Evolutionary conservation across 2,888 invertebrate species (phyloP).

Genomic region (Luperina testacea): DNA sequence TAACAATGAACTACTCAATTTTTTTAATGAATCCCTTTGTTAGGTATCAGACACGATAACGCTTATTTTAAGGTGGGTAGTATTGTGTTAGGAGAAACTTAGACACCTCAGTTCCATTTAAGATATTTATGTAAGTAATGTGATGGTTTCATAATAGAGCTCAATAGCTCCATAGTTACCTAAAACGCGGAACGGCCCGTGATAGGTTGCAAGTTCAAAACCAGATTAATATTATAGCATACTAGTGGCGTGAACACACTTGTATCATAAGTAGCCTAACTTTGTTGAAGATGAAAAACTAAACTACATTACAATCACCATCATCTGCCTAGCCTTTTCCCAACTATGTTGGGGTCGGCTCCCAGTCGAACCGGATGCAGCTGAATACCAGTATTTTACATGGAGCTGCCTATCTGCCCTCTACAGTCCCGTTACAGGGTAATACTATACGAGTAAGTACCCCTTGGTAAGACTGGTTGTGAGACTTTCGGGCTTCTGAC

Average conservation of each 20-base stretch:
- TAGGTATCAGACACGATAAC: constrained; percentile 7
- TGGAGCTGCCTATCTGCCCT: no score
- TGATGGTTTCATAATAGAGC: not conserved
- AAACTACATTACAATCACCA: not conserved
- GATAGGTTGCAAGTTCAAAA: not conserved
- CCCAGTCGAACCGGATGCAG: no score
- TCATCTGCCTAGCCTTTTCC: no score
- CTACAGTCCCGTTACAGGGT: no score
- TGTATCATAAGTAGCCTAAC: not conserved
- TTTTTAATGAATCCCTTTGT: constrained; percentile 22
- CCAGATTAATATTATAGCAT: not conserved
- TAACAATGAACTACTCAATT: constrained; percentile 9
- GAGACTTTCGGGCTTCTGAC: no score
- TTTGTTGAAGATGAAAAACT: not conserved
- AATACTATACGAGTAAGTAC: no score
- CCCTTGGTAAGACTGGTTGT: no score
- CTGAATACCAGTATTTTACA: not conserved
- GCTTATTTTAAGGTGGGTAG: constrained; percentile 1
- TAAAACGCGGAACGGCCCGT: not conserved
- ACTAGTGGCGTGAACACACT: not conserved
- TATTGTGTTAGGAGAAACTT: constrained; percentile 10
- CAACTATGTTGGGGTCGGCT: no score
- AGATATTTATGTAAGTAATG: not conserved
- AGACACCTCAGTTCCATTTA: not conserved
- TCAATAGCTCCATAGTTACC: not conserved